Evolutionary conservation across 2,113 vertebrate genomes (phyloP).

Genomic region (Menura novaehollandiae): DNA sequence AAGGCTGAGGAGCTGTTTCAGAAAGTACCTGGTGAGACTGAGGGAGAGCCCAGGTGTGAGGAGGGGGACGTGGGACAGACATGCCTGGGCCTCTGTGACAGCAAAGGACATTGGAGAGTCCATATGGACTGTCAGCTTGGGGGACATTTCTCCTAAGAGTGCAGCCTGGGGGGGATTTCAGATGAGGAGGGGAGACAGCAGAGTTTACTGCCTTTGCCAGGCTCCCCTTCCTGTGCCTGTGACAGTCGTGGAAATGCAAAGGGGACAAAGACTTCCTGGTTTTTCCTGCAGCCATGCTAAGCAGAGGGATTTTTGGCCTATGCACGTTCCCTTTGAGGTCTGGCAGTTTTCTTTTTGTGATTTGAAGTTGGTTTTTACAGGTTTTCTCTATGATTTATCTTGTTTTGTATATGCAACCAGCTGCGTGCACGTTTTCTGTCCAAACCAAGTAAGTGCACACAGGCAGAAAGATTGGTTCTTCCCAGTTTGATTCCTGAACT

Average conservation of each 20-base stretch:
- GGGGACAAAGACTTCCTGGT: neutral
- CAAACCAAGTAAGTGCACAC: fast-evolving
- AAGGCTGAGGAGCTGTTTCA: neutral
- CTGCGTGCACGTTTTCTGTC: neutral
- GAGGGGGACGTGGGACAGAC: neutral
- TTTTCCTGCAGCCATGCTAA: neutral
- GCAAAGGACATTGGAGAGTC: neutral
- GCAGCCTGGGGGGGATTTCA: neutral
- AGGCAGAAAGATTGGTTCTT: neutral
- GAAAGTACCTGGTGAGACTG: neutral
- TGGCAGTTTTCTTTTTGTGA: neutral
- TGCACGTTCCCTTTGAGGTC: neutral
- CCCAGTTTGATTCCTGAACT: neutral
- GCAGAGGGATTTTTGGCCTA: neutral
- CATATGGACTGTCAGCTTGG: neutral
- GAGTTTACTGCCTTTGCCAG: neutral
- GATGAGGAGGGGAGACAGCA: neutral
- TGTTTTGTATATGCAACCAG: neutral
- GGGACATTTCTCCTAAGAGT: neutral
- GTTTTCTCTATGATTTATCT: neutral
- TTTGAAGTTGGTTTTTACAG: neutral
- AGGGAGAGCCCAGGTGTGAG: neutral
- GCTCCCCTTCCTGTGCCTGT: neutral
- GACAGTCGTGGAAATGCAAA: neutral
- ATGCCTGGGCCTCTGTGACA: neutral